A percentile compares a stretch with the other conserved stretches of the same genome.
These are phyloP conservation scores for Strigops habroptila DNA, from an alignment of 2,113 vertebrate genomes.

Conservation along the genomic window DNA sequence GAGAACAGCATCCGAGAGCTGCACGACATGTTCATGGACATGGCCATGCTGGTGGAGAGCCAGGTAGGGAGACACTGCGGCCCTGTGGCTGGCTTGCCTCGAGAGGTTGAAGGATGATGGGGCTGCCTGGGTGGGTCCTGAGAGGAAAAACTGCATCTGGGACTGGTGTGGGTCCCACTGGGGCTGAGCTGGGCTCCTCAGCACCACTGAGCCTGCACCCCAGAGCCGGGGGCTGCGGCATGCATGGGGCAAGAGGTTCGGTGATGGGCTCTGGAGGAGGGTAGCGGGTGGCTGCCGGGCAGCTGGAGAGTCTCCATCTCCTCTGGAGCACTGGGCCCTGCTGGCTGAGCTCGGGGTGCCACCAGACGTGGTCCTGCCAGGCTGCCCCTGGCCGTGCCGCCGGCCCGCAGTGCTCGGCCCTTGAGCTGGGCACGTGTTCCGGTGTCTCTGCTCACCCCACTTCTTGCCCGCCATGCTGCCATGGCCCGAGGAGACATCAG, in stretches of 20 bases:
- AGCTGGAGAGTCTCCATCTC: neutral
- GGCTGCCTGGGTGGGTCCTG: neutral
- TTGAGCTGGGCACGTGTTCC: neutral
- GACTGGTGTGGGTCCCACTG: neutral
- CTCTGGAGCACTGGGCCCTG: neutral
- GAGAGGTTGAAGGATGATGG: accelerated
- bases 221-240: neutral
- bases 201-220: neutral
- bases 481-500: constrained; percentile 10
- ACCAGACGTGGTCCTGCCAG: neutral
- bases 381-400: neutral
- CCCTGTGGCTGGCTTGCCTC: neutral
- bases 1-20: constrained; percentile 97
- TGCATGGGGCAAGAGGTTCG: accelerated
- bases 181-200: neutral
- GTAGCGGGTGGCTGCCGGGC: neutral
- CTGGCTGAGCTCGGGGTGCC: neutral
- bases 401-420: neutral
- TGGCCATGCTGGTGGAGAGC: constrained; percentile 98
- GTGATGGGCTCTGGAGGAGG: neutral
- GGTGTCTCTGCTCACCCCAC: constrained; percentile 16
- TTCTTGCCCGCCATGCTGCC: constrained; percentile 60
- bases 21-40: constrained; percentile 98
- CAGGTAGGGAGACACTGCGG: constrained; percentile 77
- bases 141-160: neutral